A percentile compares a stretch with the other conserved stretches of the same genome.
Evolutionary conservation across 2,113 vertebrate species (phyloP).

Genomic region (Athene noctua): DNA sequence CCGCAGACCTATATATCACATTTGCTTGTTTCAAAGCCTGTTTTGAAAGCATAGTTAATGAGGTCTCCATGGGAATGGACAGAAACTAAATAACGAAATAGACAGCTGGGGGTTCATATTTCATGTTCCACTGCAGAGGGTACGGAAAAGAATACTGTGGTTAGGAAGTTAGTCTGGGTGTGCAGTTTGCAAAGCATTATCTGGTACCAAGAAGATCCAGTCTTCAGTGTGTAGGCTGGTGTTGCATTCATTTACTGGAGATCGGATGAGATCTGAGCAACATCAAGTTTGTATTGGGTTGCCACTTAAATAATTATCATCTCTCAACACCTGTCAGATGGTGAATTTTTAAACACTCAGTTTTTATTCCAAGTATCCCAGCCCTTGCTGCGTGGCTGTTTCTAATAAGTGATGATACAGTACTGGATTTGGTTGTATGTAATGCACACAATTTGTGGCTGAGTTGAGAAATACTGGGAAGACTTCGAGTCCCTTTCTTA

Average conservation of each 20-base stretch:
- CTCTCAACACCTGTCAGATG: not conserved
- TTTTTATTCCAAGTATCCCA: not conserved
- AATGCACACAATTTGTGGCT: not conserved
- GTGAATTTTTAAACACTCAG: not conserved
- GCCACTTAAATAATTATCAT: not conserved
- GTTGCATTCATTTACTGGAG: not conserved
- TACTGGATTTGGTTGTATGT: not conserved
- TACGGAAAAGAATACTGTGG: not conserved
- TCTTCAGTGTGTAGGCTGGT: not conserved
- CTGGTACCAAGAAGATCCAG: not conserved
- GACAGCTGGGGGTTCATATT: not conserved
- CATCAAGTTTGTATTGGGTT: not conserved
- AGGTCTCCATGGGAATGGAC: not conserved
- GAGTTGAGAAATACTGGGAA: not conserved
- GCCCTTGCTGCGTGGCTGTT: not conserved
- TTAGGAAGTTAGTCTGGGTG: not conserved
- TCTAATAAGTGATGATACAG: not conserved
- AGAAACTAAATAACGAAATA: not conserved
- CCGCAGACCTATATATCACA: not conserved
- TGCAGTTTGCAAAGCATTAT: not conserved
- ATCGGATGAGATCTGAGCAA: not conserved
- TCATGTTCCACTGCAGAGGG: not conserved
- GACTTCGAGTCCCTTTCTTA: not conserved
- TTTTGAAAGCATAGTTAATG: not conserved
- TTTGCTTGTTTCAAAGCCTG: not conserved